These are phyloP conservation scores for Phymanthus crucifer DNA, from an alignment of 92 coral and sea anemone genomes.

Conservation along the genomic window DNA sequence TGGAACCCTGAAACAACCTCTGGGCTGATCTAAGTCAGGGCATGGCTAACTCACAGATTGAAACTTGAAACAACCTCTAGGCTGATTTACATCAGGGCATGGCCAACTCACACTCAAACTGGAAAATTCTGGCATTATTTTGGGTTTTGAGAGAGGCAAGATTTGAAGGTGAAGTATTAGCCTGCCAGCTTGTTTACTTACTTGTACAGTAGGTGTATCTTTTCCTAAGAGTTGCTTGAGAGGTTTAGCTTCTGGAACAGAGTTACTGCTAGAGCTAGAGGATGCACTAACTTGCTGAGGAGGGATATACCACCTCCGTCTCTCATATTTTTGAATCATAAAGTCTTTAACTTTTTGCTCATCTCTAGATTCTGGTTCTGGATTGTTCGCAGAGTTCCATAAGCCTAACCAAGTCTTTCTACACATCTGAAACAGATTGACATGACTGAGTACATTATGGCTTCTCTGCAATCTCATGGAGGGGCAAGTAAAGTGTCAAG, in stretches of 20 bases:
- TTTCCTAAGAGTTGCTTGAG: slow-evolving; percentile 94
- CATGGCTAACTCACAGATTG: neutral
- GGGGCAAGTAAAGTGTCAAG: neutral
- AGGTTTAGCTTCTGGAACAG: slow-evolving; percentile 88
- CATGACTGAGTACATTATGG: neutral
- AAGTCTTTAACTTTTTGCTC: slow-evolving; percentile 96
- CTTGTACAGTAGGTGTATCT: slow-evolving; percentile 55
- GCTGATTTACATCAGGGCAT: too few species aligned
- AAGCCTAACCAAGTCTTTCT: slow-evolving; percentile 96
- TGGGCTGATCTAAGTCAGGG: neutral
- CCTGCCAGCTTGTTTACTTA: slow-evolving; percentile 6
- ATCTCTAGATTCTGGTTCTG: slow-evolving; percentile 97
- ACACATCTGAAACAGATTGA: slow-evolving; percentile 64
- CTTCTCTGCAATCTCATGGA: neutral
- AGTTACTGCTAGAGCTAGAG: slow-evolving; percentile 45
- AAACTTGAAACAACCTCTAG: too few species aligned
- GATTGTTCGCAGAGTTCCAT: slow-evolving; percentile 88
- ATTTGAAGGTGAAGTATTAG: neutral
- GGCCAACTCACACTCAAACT: neutral
- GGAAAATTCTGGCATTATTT: neutral
- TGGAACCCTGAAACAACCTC: neutral
- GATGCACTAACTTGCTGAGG: slow-evolving; percentile 72
- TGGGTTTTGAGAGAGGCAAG: neutral
- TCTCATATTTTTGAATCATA: slow-evolving; percentile 95
- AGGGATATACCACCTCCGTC: slow-evolving; percentile 96